Evolutionary conservation across 2,797 vertebrate genomes (phyloP).

Genomic region (Mormyrus hasselquistii): DNA sequence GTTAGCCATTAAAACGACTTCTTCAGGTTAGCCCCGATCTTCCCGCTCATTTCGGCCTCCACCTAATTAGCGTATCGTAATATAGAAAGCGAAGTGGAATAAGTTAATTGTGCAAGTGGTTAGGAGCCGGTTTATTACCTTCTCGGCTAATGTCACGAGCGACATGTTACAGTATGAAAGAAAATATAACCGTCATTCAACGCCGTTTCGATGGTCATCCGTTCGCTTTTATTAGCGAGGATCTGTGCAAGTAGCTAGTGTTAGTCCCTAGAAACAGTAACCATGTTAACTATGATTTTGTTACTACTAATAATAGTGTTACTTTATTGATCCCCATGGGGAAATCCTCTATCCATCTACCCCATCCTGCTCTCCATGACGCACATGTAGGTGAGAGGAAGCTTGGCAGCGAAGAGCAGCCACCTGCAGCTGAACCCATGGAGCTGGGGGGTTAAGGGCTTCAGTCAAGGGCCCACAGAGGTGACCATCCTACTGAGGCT

Average conservation of each 20-base stretch:
- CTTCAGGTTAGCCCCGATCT: constrained; percentile 45
- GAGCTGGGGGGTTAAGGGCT: neutral
- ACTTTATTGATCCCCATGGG: neutral
- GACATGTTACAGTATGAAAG: neutral
- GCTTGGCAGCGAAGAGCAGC: neutral
- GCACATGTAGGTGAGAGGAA: neutral
- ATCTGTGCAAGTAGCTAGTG: neutral
- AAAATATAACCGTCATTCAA: neutral
- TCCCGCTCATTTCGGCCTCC: neutral
- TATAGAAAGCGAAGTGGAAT: neutral
- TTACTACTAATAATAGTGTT: neutral
- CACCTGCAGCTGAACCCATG: neutral
- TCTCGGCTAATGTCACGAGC: neutral
- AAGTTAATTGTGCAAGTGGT: neutral
- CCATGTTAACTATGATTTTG: neutral
- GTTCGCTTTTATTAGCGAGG: neutral
- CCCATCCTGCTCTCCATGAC: neutral
- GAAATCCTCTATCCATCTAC: neutral
- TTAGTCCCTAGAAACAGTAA: neutral
- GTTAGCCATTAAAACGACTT: constrained; percentile 64
- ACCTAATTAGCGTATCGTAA: neutral
- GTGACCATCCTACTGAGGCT: neutral
- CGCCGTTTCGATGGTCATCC: neutral
- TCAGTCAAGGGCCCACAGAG: neutral
- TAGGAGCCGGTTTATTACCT: neutral